Evolutionary conservation across 2,888 invertebrate species (phyloP).

Genomic region (Drosophila vallismaia): DNA sequence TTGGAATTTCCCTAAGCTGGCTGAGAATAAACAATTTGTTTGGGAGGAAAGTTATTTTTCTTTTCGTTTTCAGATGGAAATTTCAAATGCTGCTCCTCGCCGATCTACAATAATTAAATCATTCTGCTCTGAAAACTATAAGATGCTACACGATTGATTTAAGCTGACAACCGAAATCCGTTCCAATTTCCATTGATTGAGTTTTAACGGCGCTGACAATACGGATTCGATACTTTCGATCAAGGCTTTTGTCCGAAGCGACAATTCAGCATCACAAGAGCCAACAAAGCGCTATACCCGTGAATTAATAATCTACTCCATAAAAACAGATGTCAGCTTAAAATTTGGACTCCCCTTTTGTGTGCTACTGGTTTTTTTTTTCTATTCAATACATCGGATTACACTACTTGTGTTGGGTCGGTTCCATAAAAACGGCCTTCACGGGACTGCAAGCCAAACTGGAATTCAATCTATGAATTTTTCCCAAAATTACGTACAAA

Average conservation of each 20-base stretch:
- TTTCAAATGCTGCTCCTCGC: constrained; percentile 18
- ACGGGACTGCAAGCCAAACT: constrained; percentile 19
- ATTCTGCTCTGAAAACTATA: constrained; percentile 63
- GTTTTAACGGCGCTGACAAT: constrained; percentile 73
- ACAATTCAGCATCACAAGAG: constrained; percentile 46
- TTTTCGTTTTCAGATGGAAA: constrained; percentile 33
- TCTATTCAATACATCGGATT: constrained; percentile 61
- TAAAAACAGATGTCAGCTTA: constrained; percentile 75
- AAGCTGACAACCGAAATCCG: constrained; percentile 74
- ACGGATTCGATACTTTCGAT: constrained; percentile 48
- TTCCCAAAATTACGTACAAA: neutral
- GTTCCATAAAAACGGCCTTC: constrained; percentile 51
- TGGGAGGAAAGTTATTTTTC: constrained; percentile 60
- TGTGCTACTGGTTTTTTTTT: constrained; percentile 66
- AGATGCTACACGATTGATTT: constrained; percentile 59
- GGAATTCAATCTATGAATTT: constrained; percentile 14
- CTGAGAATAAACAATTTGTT: constrained; percentile 70
- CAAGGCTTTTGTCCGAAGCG: constrained; percentile 50
- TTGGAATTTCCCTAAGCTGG: constrained; percentile 53
- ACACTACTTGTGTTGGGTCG: constrained; percentile 63
- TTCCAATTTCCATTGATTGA: constrained; percentile 81
- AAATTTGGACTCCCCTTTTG: constrained; percentile 53
- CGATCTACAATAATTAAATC: constrained; percentile 66
- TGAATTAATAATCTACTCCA: constrained; percentile 76
- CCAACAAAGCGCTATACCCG: constrained; percentile 66